These are phyloP conservation scores for Oreochromis grahami DNA, from an alignment of 2,797 vertebrate genomes.

Conservation along the genomic window DNA sequence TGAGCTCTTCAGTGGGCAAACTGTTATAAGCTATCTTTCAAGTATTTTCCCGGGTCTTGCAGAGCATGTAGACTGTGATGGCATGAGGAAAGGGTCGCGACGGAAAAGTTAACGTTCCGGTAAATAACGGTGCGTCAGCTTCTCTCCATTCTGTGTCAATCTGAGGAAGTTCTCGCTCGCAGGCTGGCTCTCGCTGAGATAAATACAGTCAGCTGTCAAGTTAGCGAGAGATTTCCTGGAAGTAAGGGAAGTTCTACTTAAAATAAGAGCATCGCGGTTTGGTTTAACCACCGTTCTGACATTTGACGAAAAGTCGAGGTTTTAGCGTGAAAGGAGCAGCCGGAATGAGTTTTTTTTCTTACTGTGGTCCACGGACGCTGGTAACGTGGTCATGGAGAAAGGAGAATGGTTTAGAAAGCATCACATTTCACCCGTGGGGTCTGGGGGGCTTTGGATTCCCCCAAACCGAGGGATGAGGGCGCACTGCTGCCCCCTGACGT, in stretches of 20 bases:
- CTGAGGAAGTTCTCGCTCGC: conserved; percentile 51
- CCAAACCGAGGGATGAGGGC: background rate
- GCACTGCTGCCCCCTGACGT: conserved; percentile 69
- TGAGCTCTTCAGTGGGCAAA: conserved; percentile 27
- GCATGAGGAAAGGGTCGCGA: conserved; percentile 26
- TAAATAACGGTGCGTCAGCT: conserved; percentile 68
- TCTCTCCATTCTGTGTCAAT: conserved; percentile 69
- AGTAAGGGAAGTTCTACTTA: fast-evolving
- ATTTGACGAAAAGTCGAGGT: background rate
- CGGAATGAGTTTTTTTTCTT: background rate
- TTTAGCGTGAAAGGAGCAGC: conserved; percentile 33
- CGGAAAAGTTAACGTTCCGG: conserved; percentile 48
- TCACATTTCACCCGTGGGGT: conserved; percentile 71
- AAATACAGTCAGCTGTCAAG: conserved; percentile 50
- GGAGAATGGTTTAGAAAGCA: conserved; percentile 59
- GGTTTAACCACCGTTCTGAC: fast-evolving
- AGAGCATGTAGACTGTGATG: conserved; percentile 8
- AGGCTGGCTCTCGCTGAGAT: conserved; percentile 50
- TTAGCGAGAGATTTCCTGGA: background rate
- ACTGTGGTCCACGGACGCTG: background rate
- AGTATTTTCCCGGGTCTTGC: conserved; percentile 6
- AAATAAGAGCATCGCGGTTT: conserved; percentile 35
- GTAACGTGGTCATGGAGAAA: conserved; percentile 37
- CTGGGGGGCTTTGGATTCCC: conserved; percentile 20
- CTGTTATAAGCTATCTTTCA: conserved; percentile 8